Conservation (phyloP, 2,113 vertebrate species). For the Microtus pennsylvanicus region DNA sequence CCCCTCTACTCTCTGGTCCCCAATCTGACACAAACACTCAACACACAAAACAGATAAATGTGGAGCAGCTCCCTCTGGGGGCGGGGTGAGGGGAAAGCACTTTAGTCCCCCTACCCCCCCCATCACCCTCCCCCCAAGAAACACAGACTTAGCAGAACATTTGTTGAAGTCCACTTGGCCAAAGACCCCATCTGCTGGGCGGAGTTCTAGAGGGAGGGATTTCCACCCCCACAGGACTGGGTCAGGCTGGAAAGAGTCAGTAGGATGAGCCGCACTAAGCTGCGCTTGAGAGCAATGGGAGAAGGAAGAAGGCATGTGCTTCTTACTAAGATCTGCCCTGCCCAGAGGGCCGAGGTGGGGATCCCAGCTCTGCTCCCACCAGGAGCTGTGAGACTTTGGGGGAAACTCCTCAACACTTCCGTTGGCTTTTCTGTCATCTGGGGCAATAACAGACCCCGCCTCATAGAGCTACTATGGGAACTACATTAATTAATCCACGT, state of each 20-base stretch:
- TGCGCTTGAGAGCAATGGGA: not conserved
- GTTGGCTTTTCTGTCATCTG: conserved; percentile 24
- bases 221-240: not conserved
- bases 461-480: not conserved
- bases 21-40: conserved; percentile 11
- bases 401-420: not conserved
- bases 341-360: not conserved
- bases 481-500: not conserved
- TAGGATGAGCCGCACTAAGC: not conserved
- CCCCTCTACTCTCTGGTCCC: not conserved
- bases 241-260: not conserved
- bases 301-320: not conserved
- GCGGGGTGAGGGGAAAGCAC: not conserved
- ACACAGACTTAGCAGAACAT: not conserved
- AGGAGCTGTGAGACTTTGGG: conserved; percentile 37
- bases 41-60: not conserved
- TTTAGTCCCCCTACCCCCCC: not conserved
- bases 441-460: not conserved
- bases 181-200: not conserved
- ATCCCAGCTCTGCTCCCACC: not conserved
- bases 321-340: not conserved
- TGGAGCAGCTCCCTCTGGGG: not conserved
- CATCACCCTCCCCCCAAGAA: not conserved
- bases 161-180: not conserved
- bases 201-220: not conserved